Evolutionary conservation across 2,113 vertebrate species (phyloP).

Genomic region (Cyprinodon brontotheroides): DNA sequence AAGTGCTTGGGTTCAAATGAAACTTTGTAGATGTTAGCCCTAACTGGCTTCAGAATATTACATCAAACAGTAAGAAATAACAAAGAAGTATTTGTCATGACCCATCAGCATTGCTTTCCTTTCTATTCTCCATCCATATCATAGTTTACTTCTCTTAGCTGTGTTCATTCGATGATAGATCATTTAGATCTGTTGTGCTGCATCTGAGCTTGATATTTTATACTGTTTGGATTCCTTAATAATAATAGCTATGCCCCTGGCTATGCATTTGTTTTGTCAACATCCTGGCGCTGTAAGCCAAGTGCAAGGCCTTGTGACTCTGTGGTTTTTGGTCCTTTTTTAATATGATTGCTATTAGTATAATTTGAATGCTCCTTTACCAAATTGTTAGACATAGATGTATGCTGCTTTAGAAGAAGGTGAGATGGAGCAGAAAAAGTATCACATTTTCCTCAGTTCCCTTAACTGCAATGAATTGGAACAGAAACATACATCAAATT

Average conservation of each 20-base stretch:
- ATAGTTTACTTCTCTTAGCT: slow-evolving; percentile 44
- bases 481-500: slow-evolving; percentile 64
- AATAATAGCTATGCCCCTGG: slow-evolving; percentile 67
- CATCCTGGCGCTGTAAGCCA: slow-evolving; percentile 59
- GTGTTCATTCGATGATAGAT: slow-evolving; percentile 72
- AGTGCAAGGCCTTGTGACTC: slow-evolving; percentile 55
- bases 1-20: background rate
- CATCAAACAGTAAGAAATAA: slow-evolving; percentile 33
- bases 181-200: slow-evolving; percentile 58
- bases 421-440: slow-evolving; percentile 53
- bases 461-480: no score
- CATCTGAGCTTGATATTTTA: slow-evolving; percentile 73
- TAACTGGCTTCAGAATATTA: slow-evolving; percentile 22
- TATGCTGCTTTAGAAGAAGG: slow-evolving; percentile 60
- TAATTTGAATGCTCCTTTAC: slow-evolving; percentile 70
- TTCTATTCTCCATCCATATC: slow-evolving; percentile 47
- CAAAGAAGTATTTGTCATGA: slow-evolving; percentile 51
- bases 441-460: no score
- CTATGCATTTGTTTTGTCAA: slow-evolving; percentile 58
- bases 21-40: background rate
- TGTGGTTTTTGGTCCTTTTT: slow-evolving; percentile 56
- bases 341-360: slow-evolving; percentile 69
- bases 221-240: slow-evolving; percentile 71
- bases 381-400: slow-evolving; percentile 69
- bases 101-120: slow-evolving; percentile 49